phyloP scores from a whole-genome alignment of 2,888 invertebrate species.

The Brachyopa scutellaris region DNA sequence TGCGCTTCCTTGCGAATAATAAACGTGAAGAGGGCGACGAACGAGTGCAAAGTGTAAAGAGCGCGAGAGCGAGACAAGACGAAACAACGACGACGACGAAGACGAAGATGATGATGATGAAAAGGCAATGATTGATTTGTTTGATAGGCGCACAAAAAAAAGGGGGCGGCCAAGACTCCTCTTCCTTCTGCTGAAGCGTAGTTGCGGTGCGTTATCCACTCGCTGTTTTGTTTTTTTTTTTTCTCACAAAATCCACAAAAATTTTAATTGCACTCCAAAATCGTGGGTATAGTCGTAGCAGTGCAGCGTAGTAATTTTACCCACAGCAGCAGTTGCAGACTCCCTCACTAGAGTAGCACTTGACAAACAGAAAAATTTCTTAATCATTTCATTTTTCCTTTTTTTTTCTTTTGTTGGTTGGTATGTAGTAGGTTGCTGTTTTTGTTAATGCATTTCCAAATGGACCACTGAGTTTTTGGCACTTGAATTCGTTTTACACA shows the following conservation, averaged over 20 bases:
- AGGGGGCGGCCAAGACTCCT: constrained; percentile 67
- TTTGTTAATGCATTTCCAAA: constrained; percentile 59
- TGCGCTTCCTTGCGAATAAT: constrained; percentile 71
- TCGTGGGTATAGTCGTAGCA: background rate
- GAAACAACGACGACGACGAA: constrained; percentile 45
- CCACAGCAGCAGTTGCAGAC: constrained; percentile 14
- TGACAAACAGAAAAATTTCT: constrained; percentile 60
- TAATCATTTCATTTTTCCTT: constrained; percentile 44
- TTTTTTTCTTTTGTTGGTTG: constrained; percentile 29
- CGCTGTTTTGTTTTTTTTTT: too few species aligned
- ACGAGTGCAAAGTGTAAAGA: constrained; percentile 44
- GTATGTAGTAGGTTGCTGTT: constrained; percentile 11
- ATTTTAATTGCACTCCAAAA: constrained; percentile 2
- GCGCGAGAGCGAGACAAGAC: constrained; percentile 59
- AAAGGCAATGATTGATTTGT: constrained; percentile 73
- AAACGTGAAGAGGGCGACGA: constrained; percentile 52
- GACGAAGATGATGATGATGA: constrained; percentile 59
- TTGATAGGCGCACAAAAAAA: constrained; percentile 71
- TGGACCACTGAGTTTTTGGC: constrained; percentile 65
- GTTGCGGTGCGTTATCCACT: constrained; percentile 28
- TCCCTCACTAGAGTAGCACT: constrained; percentile 57
- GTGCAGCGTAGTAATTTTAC: background rate
- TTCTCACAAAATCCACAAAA: too few species aligned
- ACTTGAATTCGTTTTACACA: constrained; percentile 60
- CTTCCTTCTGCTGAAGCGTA: constrained; percentile 52